These are phyloP conservation scores for Microcebus tavaratra DNA, from an alignment of 2,113 vertebrate species.

Conservation along the genomic window DNA sequence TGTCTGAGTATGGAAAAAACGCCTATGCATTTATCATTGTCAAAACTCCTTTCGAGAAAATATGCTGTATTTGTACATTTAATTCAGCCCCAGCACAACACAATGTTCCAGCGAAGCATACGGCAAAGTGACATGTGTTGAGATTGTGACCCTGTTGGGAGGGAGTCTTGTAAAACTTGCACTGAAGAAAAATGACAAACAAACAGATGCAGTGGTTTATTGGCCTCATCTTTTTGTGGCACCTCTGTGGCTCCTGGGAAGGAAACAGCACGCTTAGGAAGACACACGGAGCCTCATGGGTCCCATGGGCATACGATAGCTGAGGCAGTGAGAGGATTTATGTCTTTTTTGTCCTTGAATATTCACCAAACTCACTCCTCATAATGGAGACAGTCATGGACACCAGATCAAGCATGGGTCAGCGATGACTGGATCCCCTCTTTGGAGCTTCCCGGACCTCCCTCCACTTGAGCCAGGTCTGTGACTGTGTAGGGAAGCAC, in stretches of 20 bases:
- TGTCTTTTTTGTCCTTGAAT: not conserved
- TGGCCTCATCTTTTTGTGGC: constrained; percentile 24
- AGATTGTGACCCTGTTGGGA: constrained; percentile 45
- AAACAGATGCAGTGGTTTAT: constrained; percentile 39
- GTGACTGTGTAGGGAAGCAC: too few species aligned
- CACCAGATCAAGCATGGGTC: not conserved
- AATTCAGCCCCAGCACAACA: not conserved
- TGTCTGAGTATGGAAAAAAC: constrained; percentile 12
- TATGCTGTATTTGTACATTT: constrained; percentile 43
- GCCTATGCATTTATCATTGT: constrained; percentile 52
- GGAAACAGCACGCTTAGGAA: constrained; percentile 36
- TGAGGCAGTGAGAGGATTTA: not conserved
- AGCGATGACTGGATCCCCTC: not conserved
- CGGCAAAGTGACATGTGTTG: constrained; percentile 42
- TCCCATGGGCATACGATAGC: not conserved
- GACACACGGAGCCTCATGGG: not conserved
- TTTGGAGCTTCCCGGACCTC: not conserved
- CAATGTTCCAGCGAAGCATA: not conserved
- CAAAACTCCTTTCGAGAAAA: constrained; percentile 58
- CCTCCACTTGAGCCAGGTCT: not conserved
- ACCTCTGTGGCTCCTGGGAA: not conserved
- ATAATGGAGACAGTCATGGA: not conserved
- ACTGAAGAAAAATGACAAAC: constrained; percentile 41
- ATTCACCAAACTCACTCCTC: not conserved
- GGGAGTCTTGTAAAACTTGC: constrained; percentile 50